Evolutionary conservation across 2,888 invertebrate genomes (phyloP), one percentile per base, ranked within the genome.

Genomic region (Junonia oenone): DNA sequence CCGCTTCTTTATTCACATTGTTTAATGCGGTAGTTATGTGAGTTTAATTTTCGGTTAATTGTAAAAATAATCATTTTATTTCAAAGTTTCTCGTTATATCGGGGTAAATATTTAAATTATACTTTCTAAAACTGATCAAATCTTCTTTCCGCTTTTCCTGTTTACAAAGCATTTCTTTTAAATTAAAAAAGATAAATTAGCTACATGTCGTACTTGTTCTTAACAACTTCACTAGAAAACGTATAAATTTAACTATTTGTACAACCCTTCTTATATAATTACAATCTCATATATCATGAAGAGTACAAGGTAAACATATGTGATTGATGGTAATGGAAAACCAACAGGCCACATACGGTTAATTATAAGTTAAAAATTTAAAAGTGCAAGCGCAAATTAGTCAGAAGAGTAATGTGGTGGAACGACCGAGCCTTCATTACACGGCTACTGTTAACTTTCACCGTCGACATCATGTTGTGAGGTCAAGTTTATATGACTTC

Each of bases 361-460:
- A 62, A 64, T 65, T 57, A 62, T 50, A 60, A 38, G 29, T 54
- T 59, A 37, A 53, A 62, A 62, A 56, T 61, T 61, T 62, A 63
- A 61, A 65, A 62, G 56, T 58, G 59, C 61, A 61, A 59, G 56
- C 58, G 51, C 57, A 61, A 59, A 61, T 63, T 59, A 55, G 60
- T 62, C 57, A 59, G 63, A 57, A 64, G 65, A 65, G 63, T 62
- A 63, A 66, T 68, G 65, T 58, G 58, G 62, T 56, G 63, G 58
- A 59, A 58, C 56, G 59, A 60, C 63, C 67, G 67, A 68, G 64
- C 65, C 67, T 68, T 69, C 58, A 71, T 75, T 71, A 73, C 64
- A 59, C 61, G 55, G 79, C 87, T 85, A 81, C 85, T 70, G 83
- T 78, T 65, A 64, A 84, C 88, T 89, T 88, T 89, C 88, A 81